A percentile compares a stretch with the other conserved stretches of the same genome.
phyloP scores from a whole-genome alignment of 35 echinoderm and acorn worm species.

The Amphiura filiformis region DNA sequence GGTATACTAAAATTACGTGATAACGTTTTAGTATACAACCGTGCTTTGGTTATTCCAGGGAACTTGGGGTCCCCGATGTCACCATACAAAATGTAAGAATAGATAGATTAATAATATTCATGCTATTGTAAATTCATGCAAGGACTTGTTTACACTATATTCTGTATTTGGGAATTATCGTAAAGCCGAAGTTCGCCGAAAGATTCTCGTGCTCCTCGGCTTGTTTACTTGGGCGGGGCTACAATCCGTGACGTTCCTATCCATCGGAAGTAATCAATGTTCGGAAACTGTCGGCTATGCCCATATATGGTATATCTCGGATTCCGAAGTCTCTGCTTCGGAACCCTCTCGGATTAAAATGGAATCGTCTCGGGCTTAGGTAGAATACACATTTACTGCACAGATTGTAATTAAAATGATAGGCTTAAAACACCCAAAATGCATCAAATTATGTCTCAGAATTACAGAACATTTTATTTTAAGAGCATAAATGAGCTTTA shows the following conservation, averaged over 20 bases:
- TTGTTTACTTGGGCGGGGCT: conserved; percentile 44
- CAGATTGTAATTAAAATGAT: too few relatives aligned
- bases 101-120: conserved; percentile 8
- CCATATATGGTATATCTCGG: conserved; percentile 40
- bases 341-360: background rate
- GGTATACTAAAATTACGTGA: background rate
- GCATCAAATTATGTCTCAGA: too few relatives aligned
- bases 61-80: background rate
- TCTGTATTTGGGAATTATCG: conserved; percentile 14
- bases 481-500: background rate
- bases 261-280: conserved; percentile 40
- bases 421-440: too few relatives aligned
- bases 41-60: background rate
- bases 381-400: background rate
- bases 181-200: conserved; percentile 13
- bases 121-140: conserved; percentile 3
- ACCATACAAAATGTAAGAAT: background rate
- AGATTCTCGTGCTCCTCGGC: conserved; percentile 18
- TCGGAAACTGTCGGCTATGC: conserved; percentile 13
- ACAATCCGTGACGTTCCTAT: background rate
- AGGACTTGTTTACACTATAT: background rate
- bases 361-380: conserved; percentile 6
- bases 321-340: conserved; percentile 17
- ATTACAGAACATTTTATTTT: too few relatives aligned
- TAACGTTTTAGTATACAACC: background rate